phyloP scores from a whole-genome alignment of 2,888 invertebrate genomes.

The Formica aserva region DNA sequence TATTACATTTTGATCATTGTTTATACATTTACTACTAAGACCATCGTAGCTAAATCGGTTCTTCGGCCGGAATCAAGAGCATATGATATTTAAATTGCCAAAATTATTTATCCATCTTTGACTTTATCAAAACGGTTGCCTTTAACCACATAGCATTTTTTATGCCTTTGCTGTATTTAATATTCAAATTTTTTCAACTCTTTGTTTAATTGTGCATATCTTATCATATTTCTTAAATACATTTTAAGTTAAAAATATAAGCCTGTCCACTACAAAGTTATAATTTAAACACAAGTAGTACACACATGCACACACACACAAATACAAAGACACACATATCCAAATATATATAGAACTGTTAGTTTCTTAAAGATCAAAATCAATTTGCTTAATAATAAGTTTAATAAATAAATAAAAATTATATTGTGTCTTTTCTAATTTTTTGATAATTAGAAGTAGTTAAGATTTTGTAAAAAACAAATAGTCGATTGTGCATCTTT shows the following conservation, averaged over 20 bases:
- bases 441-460: slow-evolving; percentile 9
- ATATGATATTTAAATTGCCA: too few species aligned
- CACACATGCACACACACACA: neutral
- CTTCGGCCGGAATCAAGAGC: too few species aligned
- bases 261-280: neutral
- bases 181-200: too few species aligned
- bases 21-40: slow-evolving; percentile 61
- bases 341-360: neutral
- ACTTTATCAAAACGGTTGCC: too few species aligned
- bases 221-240: neutral
- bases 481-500: neutral
- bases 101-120: too few species aligned
- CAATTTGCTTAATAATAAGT: neutral
- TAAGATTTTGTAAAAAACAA: neutral
- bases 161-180: too few species aligned
- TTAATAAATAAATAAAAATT: neutral
- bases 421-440: neutral
- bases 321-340: neutral
- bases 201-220: neutral
- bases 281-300: neutral
- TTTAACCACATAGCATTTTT: too few species aligned
- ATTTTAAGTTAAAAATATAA: neutral
- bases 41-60: too few species aligned
- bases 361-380: neutral
- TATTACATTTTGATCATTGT: slow-evolving; percentile 80